phyloP scores from a whole-genome alignment of 2,797 vertebrate species.

The Mionectes olivaceus region DNA sequence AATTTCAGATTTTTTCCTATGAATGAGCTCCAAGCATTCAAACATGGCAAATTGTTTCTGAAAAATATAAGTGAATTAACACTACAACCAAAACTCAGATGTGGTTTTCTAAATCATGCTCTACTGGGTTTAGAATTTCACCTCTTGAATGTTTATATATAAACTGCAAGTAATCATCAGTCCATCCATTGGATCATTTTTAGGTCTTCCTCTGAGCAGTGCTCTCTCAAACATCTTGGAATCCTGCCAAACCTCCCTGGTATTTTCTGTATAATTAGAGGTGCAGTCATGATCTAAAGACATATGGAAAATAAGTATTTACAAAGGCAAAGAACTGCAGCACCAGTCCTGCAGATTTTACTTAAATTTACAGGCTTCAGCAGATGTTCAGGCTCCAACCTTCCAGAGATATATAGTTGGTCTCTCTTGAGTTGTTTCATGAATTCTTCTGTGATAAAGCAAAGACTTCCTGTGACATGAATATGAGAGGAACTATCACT shows the following conservation, averaged over 20 bases:
- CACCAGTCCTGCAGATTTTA: neutral
- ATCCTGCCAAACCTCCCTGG: neutral
- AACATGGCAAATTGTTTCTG: neutral
- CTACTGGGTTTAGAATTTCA: neutral
- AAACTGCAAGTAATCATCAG: neutral
- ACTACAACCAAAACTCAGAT: rapidly evolving
- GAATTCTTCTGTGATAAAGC: neutral
- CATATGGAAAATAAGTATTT: neutral
- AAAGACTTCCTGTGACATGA: neutral
- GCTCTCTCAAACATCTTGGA: neutral
- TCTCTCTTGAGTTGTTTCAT: neutral
- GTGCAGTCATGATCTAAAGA: neutral
- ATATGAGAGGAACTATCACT: neutral
- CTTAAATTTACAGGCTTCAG: neutral
- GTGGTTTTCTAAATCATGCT: too few species aligned
- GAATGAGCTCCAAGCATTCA: neutral
- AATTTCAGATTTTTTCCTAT: neutral
- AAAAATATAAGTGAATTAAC: neutral
- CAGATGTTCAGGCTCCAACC: neutral
- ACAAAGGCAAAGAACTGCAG: neutral
- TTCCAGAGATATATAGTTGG: neutral
- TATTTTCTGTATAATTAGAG: neutral
- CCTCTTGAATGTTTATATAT: neutral
- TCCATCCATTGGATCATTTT: neutral
- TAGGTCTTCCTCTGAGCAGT: neutral